These are phyloP conservation scores for Scaptomyza cyrtandrae DNA, from an alignment of 2,888 invertebrate genomes.

Conservation along the genomic window DNA sequence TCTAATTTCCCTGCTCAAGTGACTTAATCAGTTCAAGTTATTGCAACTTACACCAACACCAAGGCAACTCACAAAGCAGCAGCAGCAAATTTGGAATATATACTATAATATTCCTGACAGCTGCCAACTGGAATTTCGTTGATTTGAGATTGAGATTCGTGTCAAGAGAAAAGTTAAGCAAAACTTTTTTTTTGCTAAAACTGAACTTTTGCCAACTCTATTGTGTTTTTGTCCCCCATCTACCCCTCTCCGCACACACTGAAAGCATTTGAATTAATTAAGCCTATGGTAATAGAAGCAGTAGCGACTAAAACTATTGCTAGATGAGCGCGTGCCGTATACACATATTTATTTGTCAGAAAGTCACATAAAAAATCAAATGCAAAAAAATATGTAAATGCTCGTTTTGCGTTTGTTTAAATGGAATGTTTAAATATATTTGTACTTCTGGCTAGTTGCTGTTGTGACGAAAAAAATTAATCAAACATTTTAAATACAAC, in stretches of 20 bases:
- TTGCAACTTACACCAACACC: conserved; percentile 5
- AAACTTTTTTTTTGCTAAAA: conserved; percentile 8
- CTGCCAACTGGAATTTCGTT: conserved; percentile 1
- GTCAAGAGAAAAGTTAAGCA: not conserved
- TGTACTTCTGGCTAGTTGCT: conserved; percentile 41
- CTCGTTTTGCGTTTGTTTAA: too few relatives aligned
- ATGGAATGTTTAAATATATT: conserved; percentile 43
- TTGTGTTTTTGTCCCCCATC: not conserved
- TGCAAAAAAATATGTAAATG: conserved; percentile 31
- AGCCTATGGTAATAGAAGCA: conserved; percentile 41
- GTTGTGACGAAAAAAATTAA: too few relatives aligned
- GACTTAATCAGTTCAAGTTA: conserved; percentile 6
- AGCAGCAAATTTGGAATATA: not conserved
- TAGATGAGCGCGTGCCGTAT: conserved; percentile 57
- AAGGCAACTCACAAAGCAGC: not conserved
- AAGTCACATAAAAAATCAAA: conserved; percentile 41
- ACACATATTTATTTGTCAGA: conserved; percentile 1
- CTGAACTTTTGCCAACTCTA: conserved; percentile 1
- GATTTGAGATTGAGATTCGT: not conserved
- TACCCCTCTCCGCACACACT: not conserved
- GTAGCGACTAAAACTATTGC: conserved; percentile 47
- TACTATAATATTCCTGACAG: not conserved
- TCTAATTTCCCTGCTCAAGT: conserved; percentile 2
- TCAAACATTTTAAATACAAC: too few relatives aligned
- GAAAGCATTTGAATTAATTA: conserved; percentile 46